Evolutionary conservation across 2,113 vertebrate species (phyloP).

Genomic region (Dipodomys spectabilis): DNA sequence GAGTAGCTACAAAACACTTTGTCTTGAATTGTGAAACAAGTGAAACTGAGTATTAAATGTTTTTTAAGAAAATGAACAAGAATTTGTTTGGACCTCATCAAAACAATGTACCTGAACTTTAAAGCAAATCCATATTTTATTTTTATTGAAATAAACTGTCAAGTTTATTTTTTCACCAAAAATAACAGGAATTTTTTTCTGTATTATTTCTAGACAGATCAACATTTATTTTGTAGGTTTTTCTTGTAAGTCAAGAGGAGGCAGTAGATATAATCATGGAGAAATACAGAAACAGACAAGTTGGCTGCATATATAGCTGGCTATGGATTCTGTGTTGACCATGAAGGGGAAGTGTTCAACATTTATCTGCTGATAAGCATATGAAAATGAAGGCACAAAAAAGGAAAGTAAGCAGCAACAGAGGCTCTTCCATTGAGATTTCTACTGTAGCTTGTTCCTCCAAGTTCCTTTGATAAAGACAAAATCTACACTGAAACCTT

Average conservation of each 20-base stretch:
- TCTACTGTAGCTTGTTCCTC: not conserved
- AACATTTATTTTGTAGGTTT: conserved; percentile 74
- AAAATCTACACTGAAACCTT: conserved; percentile 38
- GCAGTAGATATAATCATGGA: conserved; percentile 66
- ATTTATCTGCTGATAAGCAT: conserved; percentile 63
- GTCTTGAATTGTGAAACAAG: too few species aligned
- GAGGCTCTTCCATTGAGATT: conserved; percentile 56
- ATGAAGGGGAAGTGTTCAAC: conserved; percentile 60
- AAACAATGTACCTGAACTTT: conserved; percentile 55
- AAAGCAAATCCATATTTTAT: conserved; percentile 90
- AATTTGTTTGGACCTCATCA: too few species aligned
- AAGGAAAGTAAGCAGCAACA: conserved; percentile 83
- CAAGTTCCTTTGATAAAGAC: conserved; percentile 14
- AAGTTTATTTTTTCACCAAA: conserved; percentile 85
- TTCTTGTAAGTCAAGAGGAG: conserved; percentile 73
- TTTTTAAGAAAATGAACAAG: too few species aligned
- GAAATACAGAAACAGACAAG: conserved; percentile 8
- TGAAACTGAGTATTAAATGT: too few species aligned
- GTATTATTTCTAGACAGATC: conserved; percentile 80
- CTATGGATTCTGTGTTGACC: conserved; percentile 14
- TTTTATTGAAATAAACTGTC: conserved; percentile 88
- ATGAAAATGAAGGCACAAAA: conserved; percentile 70
- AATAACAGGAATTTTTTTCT: conserved; percentile 86
- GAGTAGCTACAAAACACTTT: too few species aligned
- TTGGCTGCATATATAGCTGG: conserved; percentile 26